Evolutionary conservation across 2,113 vertebrate species (phyloP).

Genomic region (Festucalex cinctus): DNA sequence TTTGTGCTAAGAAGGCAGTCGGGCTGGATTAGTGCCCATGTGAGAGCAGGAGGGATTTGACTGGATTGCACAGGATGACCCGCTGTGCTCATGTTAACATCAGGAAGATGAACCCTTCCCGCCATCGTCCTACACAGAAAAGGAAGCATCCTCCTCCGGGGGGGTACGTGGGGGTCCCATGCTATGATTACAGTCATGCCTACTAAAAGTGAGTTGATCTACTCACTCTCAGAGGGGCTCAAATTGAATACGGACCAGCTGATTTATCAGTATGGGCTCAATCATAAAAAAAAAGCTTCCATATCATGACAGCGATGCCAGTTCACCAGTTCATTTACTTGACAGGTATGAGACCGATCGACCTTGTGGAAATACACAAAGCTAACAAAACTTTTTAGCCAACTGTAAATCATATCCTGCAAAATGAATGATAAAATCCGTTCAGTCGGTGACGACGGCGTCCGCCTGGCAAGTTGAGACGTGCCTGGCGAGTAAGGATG

Average conservation of each 20-base stretch:
- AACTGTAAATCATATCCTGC: too few relatives aligned
- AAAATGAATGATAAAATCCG: not conserved
- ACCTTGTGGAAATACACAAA: not conserved
- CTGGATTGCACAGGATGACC: slow-evolving; percentile 61
- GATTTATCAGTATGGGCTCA: too few relatives aligned
- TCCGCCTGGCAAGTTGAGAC: too few relatives aligned
- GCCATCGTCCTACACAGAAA: not conserved
- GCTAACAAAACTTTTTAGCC: not conserved
- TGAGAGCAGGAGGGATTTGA: slow-evolving; percentile 59
- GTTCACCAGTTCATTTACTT: not conserved
- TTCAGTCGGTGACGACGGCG: too few relatives aligned
- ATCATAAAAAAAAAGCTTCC: too few relatives aligned
- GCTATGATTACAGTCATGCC: not conserved
- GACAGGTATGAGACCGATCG: not conserved
- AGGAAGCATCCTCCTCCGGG: slow-evolving; percentile 3
- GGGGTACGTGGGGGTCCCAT: not conserved
- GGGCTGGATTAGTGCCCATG: slow-evolving; percentile 64
- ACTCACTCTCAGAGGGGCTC: not conserved
- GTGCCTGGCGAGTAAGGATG: too few relatives aligned
- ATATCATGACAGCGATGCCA: not conserved
- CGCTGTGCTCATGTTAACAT: slow-evolving; percentile 57
- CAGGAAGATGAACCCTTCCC: slow-evolving; percentile 40
- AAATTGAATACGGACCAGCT: not conserved
- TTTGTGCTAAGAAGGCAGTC: slow-evolving; percentile 56
- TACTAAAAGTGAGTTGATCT: slow-evolving; percentile 7